Evolutionary conservation across 2,113 vertebrate species (phyloP), one percentile per base, ranked within the genome.

Genomic region (Actenoides hombroni): DNA sequence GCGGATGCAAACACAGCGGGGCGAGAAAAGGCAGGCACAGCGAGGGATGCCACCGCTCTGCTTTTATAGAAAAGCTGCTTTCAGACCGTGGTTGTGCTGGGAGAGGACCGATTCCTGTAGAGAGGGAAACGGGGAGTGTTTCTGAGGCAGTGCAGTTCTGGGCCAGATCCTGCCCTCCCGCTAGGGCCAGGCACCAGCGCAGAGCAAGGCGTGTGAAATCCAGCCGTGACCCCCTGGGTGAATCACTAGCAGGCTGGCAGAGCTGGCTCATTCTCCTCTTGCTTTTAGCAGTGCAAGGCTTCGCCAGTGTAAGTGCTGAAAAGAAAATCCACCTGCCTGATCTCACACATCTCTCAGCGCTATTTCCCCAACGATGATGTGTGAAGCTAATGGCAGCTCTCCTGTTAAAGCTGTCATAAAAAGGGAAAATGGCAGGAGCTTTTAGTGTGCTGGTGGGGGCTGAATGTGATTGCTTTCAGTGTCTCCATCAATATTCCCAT

Each of bases 251-350:
- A 53, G 83, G 44, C 86, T 91, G n/a, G 17, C 23, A 56, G 90
- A 90, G 64, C 33, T 91, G 86, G 69, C 77, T 86, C 40, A 49
- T n/a, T 49, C 39, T 77, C 54, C 7, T 73, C 53, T 37, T 89
- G 77, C 76, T 78, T 60, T 80, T 78, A 95, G 70, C 71, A 81
- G 54, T 24, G 53, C 67, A 86, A 83, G 44, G 59, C 44, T 92
- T 86, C 86, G 93, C 84, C 31, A 17, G 81, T 3, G 0, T 80
- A 93, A 74, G 86, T 77, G 87, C 90, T 96, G 93, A 92, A 97
- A 97, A 94, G 92, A 95, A 96, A 97, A 97, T 94, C 95, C 90
- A 94, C 95, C 92, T 94, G 90, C 78, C 68, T 96, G 96, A 96
- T 93, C 49, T 84, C 70, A 65, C 1, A 3, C 60, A 57, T 82